Percentiles rank a stretch among this genome's conserved stretches.
Evolutionary conservation across 1,140 invertebrate species (phyloP).

Genomic region (Camponotus pennsylvanicus): DNA sequence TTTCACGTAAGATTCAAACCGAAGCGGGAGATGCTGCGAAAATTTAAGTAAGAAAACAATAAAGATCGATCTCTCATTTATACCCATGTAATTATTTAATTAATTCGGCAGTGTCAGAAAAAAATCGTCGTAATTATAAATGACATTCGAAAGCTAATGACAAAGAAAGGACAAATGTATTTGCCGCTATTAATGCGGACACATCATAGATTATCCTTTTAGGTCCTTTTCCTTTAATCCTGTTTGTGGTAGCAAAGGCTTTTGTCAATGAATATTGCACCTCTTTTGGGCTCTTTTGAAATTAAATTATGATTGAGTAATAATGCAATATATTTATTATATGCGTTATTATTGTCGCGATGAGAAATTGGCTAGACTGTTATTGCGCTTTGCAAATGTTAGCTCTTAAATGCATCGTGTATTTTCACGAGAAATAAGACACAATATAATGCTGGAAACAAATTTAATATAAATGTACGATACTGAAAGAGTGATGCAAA

Average conservation of each 20-base stretch:
- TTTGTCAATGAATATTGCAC: constrained; percentile 73
- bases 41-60: constrained; percentile 42
- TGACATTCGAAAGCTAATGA: not conserved
- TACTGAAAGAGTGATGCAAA: not conserved
- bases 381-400: not conserved
- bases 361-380: constrained; percentile 44
- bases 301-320: constrained; percentile 72
- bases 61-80: constrained; percentile 10
- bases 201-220: constrained; percentile 71
- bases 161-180: constrained; percentile 55
- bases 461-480: not conserved
- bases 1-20: constrained; percentile 40
- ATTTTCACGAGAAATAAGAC: not conserved
- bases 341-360: constrained; percentile 39
- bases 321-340: constrained; percentile 61
- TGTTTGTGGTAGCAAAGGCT: constrained; percentile 70
- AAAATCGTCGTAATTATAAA: constrained; percentile 63
- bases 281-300: constrained; percentile 62
- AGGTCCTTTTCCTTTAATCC: constrained; percentile 69
- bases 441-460: not conserved
- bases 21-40: constrained; percentile 34
- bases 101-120: constrained; percentile 64
- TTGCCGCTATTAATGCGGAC: constrained; percentile 52
- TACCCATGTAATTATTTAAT: constrained; percentile 65
- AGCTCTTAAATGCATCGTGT: not conserved